Base-by-base conservation (phyloP, 35 echinoderm and acorn worm species). In the Ptychodera flava region DNA sequence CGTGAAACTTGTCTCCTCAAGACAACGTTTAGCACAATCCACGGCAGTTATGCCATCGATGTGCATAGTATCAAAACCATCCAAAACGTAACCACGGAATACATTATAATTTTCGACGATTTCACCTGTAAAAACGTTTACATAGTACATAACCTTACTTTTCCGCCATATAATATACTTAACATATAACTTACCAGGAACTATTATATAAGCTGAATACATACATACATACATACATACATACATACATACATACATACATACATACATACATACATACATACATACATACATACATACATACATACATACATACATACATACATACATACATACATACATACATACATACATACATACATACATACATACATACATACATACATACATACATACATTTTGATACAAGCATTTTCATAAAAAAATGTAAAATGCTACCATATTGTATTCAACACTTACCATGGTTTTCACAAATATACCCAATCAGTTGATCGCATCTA, bases 21-120 rank as follows among this genome's bases (percentile, higher is more conserved):
- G 37, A 52, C 95, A 98, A 16, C 88, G 83, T 34, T 85, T 79
- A 27, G 95, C 95, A 64, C 95, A 97, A 32, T 97, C 91, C 31
- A 93, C 95, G 30, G 92, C 89, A 87, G 83, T 93, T 36, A 94
- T 45, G 38, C 87, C 77, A 10, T 78, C 85, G 0, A 93, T 35
- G 32, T 85, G 81, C 31, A 90, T 33, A 16, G 83, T 90, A 37
- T 98, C 92, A 36, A 76, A 86, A n/a, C 90, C 92, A 31, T 89
- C 84, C 28, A 98, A 52, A 78, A 87, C 84, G 16, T 80, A 33
- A 78, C 86, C 88, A 10, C 90, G 87, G 33, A 80, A 85, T 29
- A 92, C 92, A 35, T 87, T 92, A 64, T 87, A 98, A 33, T 98
- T 88, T 16, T 81, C 81, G 0, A 89, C 88, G 37, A 98, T 88